Evolutionary conservation across 2,888 invertebrate species (phyloP), one percentile per base, ranked within the genome.

Genomic region (Dasypogon diadema): DNA sequence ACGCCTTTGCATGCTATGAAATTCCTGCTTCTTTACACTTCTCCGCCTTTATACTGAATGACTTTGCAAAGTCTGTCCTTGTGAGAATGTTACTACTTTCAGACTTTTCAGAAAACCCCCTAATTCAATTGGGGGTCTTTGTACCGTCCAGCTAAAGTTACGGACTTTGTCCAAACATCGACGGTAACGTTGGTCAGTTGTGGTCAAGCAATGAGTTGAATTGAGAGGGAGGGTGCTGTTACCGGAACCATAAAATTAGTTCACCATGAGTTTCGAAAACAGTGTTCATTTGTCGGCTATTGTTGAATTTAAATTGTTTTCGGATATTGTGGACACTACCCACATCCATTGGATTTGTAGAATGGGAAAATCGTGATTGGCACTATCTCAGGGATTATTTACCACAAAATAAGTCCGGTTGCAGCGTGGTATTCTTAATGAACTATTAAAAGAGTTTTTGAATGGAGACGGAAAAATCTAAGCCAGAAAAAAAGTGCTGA

Each of bases 211-310:
- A 70, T 60, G 60, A 65, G 14, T 70, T 16, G 42, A 22, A 56
- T 48, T 22, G 63, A 10, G 48, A 68, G 54, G 34, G 18, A 55
- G 58, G 54, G 70, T 77, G 63, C 16, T 63, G 55, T 3, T 37
- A 46, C 21, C 75, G 75, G 75, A 75, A 75, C 63, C 73, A 75
- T 70, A 72, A 75, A 77, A 77, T 77, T 77, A 77, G 77, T 72
- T 72, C 16, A 24, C 77, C 70, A 75, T 77, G 75, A 77, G 70
- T 75, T 75, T 77, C 55, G 77, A 70, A 72, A 77, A 72, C 42
- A n/a, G 75, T 75, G 21, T 63, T 75, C 68, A 58, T 54, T 60
- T 77, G 58, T 68, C 10, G 58, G 16, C 54, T 37, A 48, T 75
- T 77, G 77, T 75, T 63, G 42, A 34, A 72, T 30, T 51, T 75